These are phyloP conservation scores for Agrotis clavis DNA, from an alignment of 2,888 invertebrate species.

Conservation along the genomic window DNA sequence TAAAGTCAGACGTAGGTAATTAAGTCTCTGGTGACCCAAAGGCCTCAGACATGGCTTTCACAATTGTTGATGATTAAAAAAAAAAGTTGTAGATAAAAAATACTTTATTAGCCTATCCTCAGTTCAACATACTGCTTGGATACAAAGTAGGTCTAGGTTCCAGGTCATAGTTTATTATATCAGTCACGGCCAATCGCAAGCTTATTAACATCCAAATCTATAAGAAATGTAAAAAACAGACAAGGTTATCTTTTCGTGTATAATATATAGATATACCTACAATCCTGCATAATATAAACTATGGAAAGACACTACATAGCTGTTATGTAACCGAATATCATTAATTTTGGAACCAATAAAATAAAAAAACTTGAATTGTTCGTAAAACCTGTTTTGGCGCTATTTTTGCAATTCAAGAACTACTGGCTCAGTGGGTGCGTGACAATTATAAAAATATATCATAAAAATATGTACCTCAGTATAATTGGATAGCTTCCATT, in stretches of 20 bases:
- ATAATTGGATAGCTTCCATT: neutral
- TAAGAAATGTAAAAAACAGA: no score
- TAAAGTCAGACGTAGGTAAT: no score
- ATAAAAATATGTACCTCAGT: neutral
- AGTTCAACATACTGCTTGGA: neutral
- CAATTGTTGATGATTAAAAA: no score
- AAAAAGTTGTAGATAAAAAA: no score
- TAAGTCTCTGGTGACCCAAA: no score
- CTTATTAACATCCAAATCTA: no score
- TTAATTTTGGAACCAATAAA: constrained; percentile 16
- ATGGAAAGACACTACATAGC: neutral
- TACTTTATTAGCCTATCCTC: no score
- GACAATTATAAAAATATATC: constrained; percentile 5
- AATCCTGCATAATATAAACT: neutral
- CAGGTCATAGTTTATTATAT: no score
- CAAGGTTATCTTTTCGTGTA: neutral
- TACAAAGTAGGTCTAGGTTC: neutral
- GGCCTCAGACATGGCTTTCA: no score
- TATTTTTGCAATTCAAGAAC: constrained; percentile 7
- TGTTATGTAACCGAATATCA: constrained; percentile 33
- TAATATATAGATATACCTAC: neutral
- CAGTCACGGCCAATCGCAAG: no score
- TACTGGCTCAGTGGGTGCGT: neutral
- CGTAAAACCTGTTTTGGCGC: constrained; percentile 5
- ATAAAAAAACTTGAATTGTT: constrained; percentile 13